Evolutionary conservation across 2,113 vertebrate species (phyloP), one percentile per base, ranked within the genome.

Genomic region (Anarhynchus alexandrinus): DNA sequence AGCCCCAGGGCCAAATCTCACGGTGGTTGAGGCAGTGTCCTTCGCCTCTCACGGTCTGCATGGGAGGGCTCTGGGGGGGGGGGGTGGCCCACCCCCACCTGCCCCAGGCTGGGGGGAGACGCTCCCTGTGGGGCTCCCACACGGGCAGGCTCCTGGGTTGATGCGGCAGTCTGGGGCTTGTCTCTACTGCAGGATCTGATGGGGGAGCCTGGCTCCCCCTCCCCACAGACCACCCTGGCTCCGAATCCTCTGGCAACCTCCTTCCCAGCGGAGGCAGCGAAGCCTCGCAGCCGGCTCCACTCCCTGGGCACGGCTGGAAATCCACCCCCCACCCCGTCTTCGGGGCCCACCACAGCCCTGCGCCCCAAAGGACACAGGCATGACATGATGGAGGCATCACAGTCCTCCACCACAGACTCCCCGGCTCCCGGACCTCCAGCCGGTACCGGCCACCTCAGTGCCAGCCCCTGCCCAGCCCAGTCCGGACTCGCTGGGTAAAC

Each of bases 361-460:
- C 0, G 0, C 47, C 34, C 0, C 15, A 21, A 25, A 12, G 19
- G 12, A 19, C 7, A 8, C n/a, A 38, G 12, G 45, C 0, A 2
- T 4, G 45, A 9, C 54, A 20, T 3, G 4, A 3, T 0, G 4
- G 49, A 40, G 26, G 11, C 51, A n/a, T 7, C 43, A 2, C 58
- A 9, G 12, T 45, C 43, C 25, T 45, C 13, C 52, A 7, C 5
- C 34, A 7, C 0, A 0, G 29, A 2, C 10, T 15, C 3, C 0
- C 8, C 36, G 2, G 23, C 21, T 62, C 52, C 81, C 3, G 0
- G 19, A 40, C 7, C 27, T 19, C 77, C 47, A 34, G 15, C 17
- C 0, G 0, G 38, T 7, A 27, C 52, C 1, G 0, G 2, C 25
- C 49, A 10, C 32, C 52, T 6, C 5, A 0, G 5, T 3, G 57